Evolutionary conservation across 1,140 invertebrate species (phyloP).

Genomic region (Trichonephila clavata): DNA sequence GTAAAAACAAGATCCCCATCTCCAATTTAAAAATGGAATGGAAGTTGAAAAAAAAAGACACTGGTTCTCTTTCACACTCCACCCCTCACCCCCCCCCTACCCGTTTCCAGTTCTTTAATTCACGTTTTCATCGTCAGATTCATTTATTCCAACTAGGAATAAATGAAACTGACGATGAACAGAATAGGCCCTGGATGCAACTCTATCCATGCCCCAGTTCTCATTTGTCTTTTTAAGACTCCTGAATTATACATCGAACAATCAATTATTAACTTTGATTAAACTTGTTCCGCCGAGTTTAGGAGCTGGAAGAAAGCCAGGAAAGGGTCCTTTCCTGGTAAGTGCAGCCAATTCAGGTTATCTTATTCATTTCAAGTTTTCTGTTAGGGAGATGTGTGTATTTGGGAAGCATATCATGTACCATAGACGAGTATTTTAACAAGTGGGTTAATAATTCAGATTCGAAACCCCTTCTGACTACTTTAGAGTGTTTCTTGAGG

Average conservation of each 20-base stretch:
- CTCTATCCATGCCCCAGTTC: conserved; percentile 11
- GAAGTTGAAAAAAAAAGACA: not conserved
- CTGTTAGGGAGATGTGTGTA: not conserved
- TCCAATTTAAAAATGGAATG: not conserved
- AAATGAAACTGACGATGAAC: conserved; percentile 12
- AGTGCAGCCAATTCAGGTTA: conserved; percentile 22
- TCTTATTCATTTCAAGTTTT: conserved; percentile 16
- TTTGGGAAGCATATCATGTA: not conserved
- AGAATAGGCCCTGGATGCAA: conserved; percentile 1
- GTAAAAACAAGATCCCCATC: not conserved
- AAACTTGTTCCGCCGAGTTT: conserved; percentile 63
- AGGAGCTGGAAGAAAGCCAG: conserved; percentile 28
- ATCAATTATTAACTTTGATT: conserved; percentile 74
- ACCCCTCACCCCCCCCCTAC: not conserved
- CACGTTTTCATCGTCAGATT: not conserved
- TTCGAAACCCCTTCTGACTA: not conserved
- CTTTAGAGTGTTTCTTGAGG: not conserved
- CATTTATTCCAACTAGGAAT: not conserved
- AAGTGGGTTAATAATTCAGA: conserved; percentile 19
- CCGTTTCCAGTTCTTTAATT: not conserved
- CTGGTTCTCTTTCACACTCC: not conserved
- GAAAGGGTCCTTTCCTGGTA: not conserved
- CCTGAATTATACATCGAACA: conserved; percentile 58
- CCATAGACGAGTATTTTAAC: not conserved
- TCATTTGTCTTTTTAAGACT: conserved; percentile 64